Evolutionary conservation across 2,888 invertebrate species (phyloP).

Genomic region (Camptogramma bilineatum): DNA sequence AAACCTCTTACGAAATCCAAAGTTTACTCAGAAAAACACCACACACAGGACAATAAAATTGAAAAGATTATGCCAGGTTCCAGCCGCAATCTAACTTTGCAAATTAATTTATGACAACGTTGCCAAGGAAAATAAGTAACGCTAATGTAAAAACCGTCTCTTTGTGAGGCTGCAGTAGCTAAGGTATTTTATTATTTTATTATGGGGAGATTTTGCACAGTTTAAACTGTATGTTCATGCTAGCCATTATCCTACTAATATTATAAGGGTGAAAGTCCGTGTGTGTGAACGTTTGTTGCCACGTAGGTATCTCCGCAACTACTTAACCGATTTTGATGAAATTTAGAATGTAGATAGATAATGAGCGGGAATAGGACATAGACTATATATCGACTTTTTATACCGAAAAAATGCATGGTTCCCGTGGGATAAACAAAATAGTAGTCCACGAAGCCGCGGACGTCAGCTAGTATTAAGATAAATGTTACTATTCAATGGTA

Average conservation of each 20-base stretch:
- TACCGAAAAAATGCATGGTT: too few species aligned
- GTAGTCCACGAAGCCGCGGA: too few species aligned
- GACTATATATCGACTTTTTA: too few species aligned
- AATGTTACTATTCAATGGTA: too few species aligned
- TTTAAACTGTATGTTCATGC: conserved; percentile 20
- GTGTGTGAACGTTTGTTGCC: too few species aligned
- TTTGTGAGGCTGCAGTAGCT: conserved; percentile 27
- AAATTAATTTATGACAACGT: conserved; percentile 76
- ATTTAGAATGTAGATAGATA: too few species aligned
- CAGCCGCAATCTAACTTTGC: conserved; percentile 74
- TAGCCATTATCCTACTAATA: neutral
- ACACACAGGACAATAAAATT: conserved; percentile 63
- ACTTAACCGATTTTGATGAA: too few species aligned
- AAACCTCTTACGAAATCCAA: conserved; percentile 24
- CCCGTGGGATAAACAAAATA: too few species aligned
- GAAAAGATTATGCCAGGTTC: conserved; percentile 58
- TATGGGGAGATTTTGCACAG: conserved; percentile 5
- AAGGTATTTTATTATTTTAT: conserved; percentile 26
- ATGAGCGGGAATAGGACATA: too few species aligned
- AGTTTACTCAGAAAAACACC: conserved; percentile 52
- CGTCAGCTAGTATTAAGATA: too few species aligned
- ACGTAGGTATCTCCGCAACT: too few species aligned
- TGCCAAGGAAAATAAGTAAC: conserved; percentile 43
- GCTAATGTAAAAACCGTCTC: conserved; percentile 35
- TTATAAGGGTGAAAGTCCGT: too few species aligned